Base-by-base conservation (phyloP, 1,140 invertebrate genomes). In the Melanaphis sacchari region DNA sequence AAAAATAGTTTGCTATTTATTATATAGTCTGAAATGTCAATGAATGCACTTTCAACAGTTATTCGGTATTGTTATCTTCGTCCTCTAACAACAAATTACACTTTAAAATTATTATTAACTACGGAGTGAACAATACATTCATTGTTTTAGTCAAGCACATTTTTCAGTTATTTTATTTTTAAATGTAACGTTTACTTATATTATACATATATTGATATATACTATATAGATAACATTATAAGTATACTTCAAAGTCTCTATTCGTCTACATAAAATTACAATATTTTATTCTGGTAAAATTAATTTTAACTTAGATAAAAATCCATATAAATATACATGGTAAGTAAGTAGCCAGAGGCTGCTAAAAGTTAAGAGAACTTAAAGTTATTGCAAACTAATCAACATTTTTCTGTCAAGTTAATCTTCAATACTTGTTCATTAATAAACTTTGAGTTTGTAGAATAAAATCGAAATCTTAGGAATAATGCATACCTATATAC, bases 51-150 rank as follows among this genome's bases (percentile, higher is more conserved):
- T 89, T 89, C 3, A 54, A 52, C 88, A 49, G n/a, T 89, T 40
- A 89, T 36, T 89, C 24, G 9, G 46, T 54, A 89, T 89, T 89
- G 88, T 89, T 89, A 40, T 89, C 88, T 89, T 54, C n/a, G 11
- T 89, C 88, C 21, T 89, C n/a, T 24, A 88, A 88, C 85, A 49
- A 36, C n/a, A 46, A 88, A 88, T 49, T 36, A 49, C 2, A 89
- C 36, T 89, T 31, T 52, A 89, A 87, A 89, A 89, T 46, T 89
- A 89, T 89, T 52, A 89, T 89, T 89, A 89, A 89, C 26, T 36
- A 88, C 22, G 3, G 31, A 36, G 31, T 38, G 26, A 52, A 89
- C 87, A 89, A 89, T 52, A 89, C 46, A 52, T 85, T 43, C 84
- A 52, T 49, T 88, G 46, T 89, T 89, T 52, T 11, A 89, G 87